Evolutionary conservation across 2,888 invertebrate genomes (phyloP).

Genomic region (Crematogaster levior): DNA sequence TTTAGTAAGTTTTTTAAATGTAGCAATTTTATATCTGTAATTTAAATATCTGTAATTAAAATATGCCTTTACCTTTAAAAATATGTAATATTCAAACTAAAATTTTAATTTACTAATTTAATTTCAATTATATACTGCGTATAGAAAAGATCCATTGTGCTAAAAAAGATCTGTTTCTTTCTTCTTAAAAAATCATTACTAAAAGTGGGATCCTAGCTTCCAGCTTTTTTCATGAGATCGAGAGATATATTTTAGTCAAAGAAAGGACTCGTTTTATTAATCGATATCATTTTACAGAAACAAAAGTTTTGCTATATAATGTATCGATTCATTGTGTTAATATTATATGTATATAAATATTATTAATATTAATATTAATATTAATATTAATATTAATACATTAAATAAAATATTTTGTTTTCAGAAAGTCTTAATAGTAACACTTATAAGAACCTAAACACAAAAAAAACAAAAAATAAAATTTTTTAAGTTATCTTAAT

Average conservation of each 20-base stretch:
- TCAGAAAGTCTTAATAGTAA: neutral
- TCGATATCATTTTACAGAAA: too few relatives aligned
- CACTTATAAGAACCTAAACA: neutral
- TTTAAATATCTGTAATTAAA: too few relatives aligned
- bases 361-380: neutral
- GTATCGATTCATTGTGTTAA: neutral
- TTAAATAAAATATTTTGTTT: neutral
- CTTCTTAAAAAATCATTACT: neutral
- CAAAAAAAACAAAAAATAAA: neutral
- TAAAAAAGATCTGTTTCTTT: too few relatives aligned
- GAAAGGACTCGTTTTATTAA: neutral
- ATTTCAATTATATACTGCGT: too few relatives aligned
- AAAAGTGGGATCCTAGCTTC: too few relatives aligned
- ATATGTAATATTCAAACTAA: too few relatives aligned
- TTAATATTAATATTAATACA: too few relatives aligned
- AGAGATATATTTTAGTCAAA: neutral
- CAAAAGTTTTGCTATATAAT: neutral
- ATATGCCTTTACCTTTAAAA: too few relatives aligned
- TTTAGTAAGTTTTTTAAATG: too few relatives aligned
- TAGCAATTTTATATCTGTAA: too few relatives aligned
- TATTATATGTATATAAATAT: neutral
- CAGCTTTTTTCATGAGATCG: neutral
- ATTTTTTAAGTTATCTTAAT: neutral
- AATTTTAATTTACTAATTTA: too few relatives aligned
- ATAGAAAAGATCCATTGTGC: too few relatives aligned